Evolutionary conservation across 2,888 invertebrate genomes (phyloP), one percentile per base, ranked within the genome.

Genomic region (Scotopteryx bipunctaria): DNA sequence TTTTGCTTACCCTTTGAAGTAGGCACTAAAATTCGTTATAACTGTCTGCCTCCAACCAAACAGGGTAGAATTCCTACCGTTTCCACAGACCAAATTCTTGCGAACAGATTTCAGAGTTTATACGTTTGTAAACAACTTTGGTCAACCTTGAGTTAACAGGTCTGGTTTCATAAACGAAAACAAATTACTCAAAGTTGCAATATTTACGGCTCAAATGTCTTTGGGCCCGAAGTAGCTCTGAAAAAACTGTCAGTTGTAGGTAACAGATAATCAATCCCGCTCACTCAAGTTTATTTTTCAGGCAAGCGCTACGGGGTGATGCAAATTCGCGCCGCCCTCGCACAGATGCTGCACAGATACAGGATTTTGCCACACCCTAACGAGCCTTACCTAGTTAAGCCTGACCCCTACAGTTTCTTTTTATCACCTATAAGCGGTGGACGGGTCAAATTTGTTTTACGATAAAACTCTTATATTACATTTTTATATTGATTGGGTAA

Each of bases 231-330:
- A 33, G 32, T 11, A 9, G 9, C 17, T 36, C 5, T 2, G 6
- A 1, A 14, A n/a, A 25, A 9, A n/a, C 16, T 9, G 23, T 11
- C 33, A 9, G 11, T 15, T 33, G 5, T 6, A 23, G 8, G n/a
- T 14, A 31, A 21, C 21, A 21, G 4, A 8, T 16, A 15, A 23
- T 31, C 13, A 36, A 23, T 46, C 31, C 23, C 13, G 38, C 32
- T 46, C 32, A 38, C 15, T 31, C 14, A 14, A 11, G 38, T 38
- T 32, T 8, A 32, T 32, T 57, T 67, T 73, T 9, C 69, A 86
- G 86, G 86, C 29, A 85, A 81, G 71, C 78, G 86, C 23, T 86
- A 84, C 59, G 86, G 85, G 0, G 59, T 82, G 70, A 74, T 84
- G 76, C 86, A 85, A 67, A 61, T 85, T 21, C 78, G 85, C 16